These are phyloP conservation scores for Phoeniculus purpureus DNA, from an alignment of 2,797 vertebrate genomes.

Conservation along the genomic window DNA sequence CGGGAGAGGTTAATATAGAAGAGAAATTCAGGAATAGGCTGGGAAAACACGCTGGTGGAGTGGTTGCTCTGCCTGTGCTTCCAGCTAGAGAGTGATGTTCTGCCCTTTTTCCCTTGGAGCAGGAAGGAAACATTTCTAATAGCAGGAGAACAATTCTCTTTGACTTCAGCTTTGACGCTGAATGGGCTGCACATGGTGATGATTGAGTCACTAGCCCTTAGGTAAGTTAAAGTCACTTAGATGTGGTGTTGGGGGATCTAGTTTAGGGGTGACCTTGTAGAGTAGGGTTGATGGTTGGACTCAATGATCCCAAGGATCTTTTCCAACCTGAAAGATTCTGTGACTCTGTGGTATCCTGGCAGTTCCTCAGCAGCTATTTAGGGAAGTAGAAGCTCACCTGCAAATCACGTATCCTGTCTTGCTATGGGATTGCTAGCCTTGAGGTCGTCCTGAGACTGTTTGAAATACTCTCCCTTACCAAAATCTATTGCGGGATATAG, in stretches of 20 bases:
- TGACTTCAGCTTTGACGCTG: background rate
- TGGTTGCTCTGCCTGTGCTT: background rate
- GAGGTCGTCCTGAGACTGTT: background rate
- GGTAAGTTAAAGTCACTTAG: too few relatives aligned
- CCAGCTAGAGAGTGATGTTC: background rate
- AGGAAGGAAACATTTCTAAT: background rate
- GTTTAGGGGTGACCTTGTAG: too few relatives aligned
- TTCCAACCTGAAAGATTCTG: too few relatives aligned
- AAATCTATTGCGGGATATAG: background rate
- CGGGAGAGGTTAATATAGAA: background rate
- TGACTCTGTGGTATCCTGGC: background rate
- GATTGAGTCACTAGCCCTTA: too few relatives aligned
- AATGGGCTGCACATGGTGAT: too few relatives aligned
- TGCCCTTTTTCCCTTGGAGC: background rate
- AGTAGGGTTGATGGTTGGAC: too few relatives aligned
- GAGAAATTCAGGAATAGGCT: background rate
- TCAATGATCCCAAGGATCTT: too few relatives aligned
- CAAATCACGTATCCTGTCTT: background rate
- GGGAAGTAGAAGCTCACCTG: background rate
- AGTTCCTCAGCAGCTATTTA: background rate
- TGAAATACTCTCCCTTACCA: background rate
- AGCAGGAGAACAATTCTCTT: background rate
- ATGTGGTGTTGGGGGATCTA: too few relatives aligned
- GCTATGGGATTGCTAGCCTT: background rate
- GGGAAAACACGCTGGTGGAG: background rate